These are phyloP conservation scores for Drosophila miranda DNA, from an alignment of 1,140 invertebrate species.

Conservation along the genomic window DNA sequence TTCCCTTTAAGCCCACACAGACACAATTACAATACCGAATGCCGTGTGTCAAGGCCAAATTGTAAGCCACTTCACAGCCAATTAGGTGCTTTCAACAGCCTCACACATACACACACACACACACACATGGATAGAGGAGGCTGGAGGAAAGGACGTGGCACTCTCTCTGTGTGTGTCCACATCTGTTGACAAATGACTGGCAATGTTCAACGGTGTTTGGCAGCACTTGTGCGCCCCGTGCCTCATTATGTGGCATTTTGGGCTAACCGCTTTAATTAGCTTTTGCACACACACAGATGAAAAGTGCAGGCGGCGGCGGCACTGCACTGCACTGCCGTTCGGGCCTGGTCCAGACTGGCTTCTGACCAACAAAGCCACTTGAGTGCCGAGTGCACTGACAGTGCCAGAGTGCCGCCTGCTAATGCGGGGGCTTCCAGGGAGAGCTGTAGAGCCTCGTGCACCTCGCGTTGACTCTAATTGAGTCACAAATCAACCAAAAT, in stretches of 20 bases:
- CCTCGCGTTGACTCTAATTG: slow-evolving; percentile 76
- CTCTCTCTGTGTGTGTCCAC: slow-evolving; percentile 21
- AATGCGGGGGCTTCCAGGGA: slow-evolving; percentile 45
- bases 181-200: slow-evolving; percentile 74
- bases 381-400: slow-evolving; percentile 58
- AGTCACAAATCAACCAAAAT: slow-evolving; percentile 82
- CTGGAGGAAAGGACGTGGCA: no score
- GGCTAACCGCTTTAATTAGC: slow-evolving; percentile 79
- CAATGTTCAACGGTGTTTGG: slow-evolving; percentile 77
- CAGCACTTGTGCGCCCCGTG: slow-evolving; percentile 61
- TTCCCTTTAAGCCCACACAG: slow-evolving; percentile 41
- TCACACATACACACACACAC: slow-evolving; percentile 22
- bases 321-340: no score
- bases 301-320: slow-evolving; percentile 54
- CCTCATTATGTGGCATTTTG: slow-evolving; percentile 78
- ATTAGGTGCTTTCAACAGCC: slow-evolving; percentile 74
- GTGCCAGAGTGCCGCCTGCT: slow-evolving; percentile 40
- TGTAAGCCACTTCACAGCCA: slow-evolving; percentile 69
- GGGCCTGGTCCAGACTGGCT: slow-evolving; percentile 47
- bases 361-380: slow-evolving; percentile 72
- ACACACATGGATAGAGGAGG: slow-evolving; percentile 8
- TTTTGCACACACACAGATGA: slow-evolving; percentile 30
- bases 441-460: slow-evolving; percentile 46
- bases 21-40: not conserved
- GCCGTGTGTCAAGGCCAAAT: slow-evolving; percentile 42